phyloP scores from a whole-genome alignment of 2,888 invertebrate species.

The Calliphora vomitoria region DNA sequence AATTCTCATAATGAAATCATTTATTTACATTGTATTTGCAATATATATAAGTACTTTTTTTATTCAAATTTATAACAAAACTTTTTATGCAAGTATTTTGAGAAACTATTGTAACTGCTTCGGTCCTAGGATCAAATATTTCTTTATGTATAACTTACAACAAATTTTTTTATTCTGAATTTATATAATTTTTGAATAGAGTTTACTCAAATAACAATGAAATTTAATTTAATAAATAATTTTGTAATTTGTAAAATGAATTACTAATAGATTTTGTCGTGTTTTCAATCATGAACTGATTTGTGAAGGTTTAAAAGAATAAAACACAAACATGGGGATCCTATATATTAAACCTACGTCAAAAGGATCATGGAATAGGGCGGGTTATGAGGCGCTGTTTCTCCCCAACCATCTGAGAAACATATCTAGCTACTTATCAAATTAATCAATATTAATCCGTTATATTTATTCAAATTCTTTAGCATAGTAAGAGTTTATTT shows the following conservation, averaged over 20 bases:
- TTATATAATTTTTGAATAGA: not conserved
- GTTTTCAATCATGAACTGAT: conserved; percentile 2
- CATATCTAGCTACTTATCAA: not conserved
- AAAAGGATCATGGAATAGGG: not conserved
- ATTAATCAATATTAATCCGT: not conserved
- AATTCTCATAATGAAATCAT: not conserved
- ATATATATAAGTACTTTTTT: not conserved
- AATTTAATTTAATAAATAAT: not conserved
- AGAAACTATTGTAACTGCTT: not conserved
- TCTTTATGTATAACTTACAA: not conserved
- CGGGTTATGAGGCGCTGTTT: not conserved
- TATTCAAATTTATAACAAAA: not conserved
- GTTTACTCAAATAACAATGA: not conserved
- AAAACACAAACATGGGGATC: not conserved
- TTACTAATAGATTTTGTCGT: not conserved
- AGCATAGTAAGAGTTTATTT: not conserved
- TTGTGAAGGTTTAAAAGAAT: not conserved
- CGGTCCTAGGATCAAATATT: not conserved
- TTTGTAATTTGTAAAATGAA: not conserved
- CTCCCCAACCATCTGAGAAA: not conserved
- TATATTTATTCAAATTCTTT: not conserved
- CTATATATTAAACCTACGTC: not conserved
- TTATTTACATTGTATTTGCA: not conserved
- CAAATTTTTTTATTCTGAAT: not conserved
- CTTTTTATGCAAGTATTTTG: not conserved